phyloP scores from a whole-genome alignment of 2,888 invertebrate species.

The Scaptodrosophila latifasciaeformis region DNA sequence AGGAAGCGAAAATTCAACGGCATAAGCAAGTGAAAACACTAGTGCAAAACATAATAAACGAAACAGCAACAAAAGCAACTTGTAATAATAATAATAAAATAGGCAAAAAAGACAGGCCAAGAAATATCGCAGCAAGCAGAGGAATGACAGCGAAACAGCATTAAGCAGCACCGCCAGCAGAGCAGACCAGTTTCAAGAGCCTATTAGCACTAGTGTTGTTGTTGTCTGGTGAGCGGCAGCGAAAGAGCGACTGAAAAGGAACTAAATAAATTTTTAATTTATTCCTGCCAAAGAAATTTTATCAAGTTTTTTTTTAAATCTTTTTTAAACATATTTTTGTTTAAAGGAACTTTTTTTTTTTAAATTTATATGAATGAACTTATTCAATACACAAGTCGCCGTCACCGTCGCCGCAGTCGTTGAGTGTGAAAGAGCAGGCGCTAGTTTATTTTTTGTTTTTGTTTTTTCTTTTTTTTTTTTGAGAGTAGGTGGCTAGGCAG shows the following conservation, averaged over 20 bases:
- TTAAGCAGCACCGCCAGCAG: not conserved
- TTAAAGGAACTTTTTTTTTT: too few species aligned
- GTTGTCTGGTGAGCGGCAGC: too few species aligned
- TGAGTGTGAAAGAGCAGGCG: conserved; percentile 40
- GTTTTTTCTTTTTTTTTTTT: conserved; percentile 27
- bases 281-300: too few species aligned
- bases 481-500: conserved; percentile 42
- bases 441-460: too few species aligned
- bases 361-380: too few species aligned
- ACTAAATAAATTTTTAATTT: too few species aligned
- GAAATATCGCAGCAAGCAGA: too few species aligned
- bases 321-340: too few species aligned
- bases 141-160: too few species aligned
- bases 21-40: conserved; percentile 41
- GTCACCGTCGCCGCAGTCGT: conserved; percentile 18
- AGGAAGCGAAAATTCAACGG: conserved; percentile 27
- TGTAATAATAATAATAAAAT: conserved; percentile 51
- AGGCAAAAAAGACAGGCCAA: conserved; percentile 50
- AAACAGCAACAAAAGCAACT: conserved; percentile 19
- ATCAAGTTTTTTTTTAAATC: too few species aligned
- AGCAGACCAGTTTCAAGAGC: conserved; percentile 62
- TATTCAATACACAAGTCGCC: conserved; percentile 19
- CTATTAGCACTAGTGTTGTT: conserved; percentile 44
- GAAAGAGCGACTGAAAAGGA: too few species aligned
- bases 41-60: conserved; percentile 42